Conservation (phyloP, 2,888 invertebrate genomes). For the Coleophora flavipennella region DNA sequence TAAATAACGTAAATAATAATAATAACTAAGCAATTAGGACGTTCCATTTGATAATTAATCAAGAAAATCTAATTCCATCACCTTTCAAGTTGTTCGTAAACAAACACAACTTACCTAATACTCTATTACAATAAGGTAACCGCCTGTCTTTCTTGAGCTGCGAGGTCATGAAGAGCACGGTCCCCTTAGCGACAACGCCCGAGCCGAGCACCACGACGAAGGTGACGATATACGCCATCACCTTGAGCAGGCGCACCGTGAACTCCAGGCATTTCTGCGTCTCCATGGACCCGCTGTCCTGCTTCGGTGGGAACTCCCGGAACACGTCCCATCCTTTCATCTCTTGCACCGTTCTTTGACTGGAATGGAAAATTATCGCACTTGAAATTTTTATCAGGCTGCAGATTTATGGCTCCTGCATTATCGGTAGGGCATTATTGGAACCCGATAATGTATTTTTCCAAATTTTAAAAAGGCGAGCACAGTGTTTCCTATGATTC, state of each 20-base stretch:
- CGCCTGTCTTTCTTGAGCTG: slow-evolving; percentile 85
- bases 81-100: not conserved
- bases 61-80: too few relatives aligned
- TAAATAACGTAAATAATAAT: too few relatives aligned
- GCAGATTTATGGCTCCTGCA: too few relatives aligned
- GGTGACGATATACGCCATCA: slow-evolving; percentile 87
- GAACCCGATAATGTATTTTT: too few relatives aligned
- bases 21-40: too few relatives aligned
- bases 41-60: too few relatives aligned
- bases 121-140: slow-evolving; percentile 86
- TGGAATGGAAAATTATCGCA: slow-evolving; percentile 61
- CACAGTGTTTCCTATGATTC: too few relatives aligned
- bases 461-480: too few relatives aligned
- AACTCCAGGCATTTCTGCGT: slow-evolving; percentile 89
- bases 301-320: slow-evolving; percentile 90
- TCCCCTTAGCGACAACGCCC: slow-evolving; percentile 91
- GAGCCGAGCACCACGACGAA: slow-evolving; percentile 88
- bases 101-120: slow-evolving; percentile 77
- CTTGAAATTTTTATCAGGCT: too few relatives aligned
- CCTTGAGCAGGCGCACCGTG: slow-evolving; percentile 87
- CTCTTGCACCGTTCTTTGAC: slow-evolving; percentile 87
- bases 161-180: slow-evolving; percentile 92
- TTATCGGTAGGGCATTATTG: too few relatives aligned
- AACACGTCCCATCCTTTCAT: slow-evolving; percentile 98
- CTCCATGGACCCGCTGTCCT: slow-evolving; percentile 91